Conservation (phyloP, 2,113 vertebrate species). For the Plecotus auritus region DNA sequence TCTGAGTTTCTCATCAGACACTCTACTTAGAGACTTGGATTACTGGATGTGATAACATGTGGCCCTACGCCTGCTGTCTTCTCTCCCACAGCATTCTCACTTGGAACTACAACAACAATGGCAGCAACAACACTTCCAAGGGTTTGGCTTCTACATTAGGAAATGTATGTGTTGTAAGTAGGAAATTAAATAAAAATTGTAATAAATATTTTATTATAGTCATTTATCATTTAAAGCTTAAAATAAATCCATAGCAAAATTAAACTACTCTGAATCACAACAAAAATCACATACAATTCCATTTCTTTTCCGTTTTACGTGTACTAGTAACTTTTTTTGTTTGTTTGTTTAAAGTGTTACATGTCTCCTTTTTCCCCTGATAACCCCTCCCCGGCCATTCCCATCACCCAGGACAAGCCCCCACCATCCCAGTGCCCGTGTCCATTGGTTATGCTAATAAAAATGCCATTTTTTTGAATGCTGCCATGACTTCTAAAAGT, state of each 20-base stretch:
- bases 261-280: not conserved
- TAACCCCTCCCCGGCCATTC: too few relatives aligned
- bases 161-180: not conserved
- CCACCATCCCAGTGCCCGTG: too few relatives aligned
- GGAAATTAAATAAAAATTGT: not conserved
- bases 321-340: too few relatives aligned
- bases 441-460: not conserved
- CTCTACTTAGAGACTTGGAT: not conserved
- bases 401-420: too few relatives aligned
- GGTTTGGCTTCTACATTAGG: not conserved
- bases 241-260: constrained; percentile 6
- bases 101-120: not conserved
- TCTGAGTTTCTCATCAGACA: not conserved
- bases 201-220: not conserved
- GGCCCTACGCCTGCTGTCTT: not conserved
- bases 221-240: constrained; percentile 28
- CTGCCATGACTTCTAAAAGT: not conserved
- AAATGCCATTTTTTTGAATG: not conserved
- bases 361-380: too few relatives aligned
- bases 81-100: not conserved
- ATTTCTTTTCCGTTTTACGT: not conserved
- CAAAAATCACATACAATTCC: not conserved
- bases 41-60: too few relatives aligned
- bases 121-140: not conserved
- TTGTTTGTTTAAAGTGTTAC: too few relatives aligned